Percentiles rank a stretch among this genome's conserved stretches.
Evolutionary conservation across 2,888 invertebrate genomes (phyloP).

Genomic region (Elgonia sp.): DNA sequence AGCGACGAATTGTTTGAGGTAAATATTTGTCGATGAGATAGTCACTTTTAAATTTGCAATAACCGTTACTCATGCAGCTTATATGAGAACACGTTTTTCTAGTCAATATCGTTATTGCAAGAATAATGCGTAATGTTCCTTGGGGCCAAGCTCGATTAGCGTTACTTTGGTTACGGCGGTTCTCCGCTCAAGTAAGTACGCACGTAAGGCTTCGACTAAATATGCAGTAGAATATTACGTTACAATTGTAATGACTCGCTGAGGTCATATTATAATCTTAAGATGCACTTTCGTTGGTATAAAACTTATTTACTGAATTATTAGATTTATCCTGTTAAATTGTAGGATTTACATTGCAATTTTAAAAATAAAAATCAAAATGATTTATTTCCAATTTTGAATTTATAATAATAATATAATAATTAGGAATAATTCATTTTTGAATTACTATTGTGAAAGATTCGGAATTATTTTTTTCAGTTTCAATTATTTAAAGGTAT

Average conservation of each 20-base stretch:
- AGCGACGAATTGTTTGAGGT: conserved; percentile 3
- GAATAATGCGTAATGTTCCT: conserved; percentile 67
- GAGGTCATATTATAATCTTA: conserved; percentile 35
- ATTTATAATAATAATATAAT: no score
- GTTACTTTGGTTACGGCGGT: conserved; percentile 71
- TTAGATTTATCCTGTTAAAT: no score
- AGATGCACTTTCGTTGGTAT: conserved; percentile 2
- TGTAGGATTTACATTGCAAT: no score
- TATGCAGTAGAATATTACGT: conserved; percentile 50
- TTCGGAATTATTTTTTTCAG: no score
- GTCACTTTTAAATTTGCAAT: conserved; percentile 36
- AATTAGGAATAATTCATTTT: no score
- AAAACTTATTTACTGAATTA: no score
- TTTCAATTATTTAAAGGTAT: no score
- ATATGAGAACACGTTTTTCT: conserved; percentile 54
- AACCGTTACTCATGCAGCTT: conserved; percentile 39
- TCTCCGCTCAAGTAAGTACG: conserved; percentile 54
- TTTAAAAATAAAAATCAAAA: no score
- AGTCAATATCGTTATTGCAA: conserved; percentile 68
- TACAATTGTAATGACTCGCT: conserved; percentile 53
- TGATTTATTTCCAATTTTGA: no score
- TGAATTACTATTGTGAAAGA: no score
- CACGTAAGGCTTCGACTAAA: conserved; percentile 67
- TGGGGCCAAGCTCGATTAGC: conserved; percentile 70
- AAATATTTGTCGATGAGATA: conserved; percentile 23